phyloP scores from a whole-genome alignment of 2,888 invertebrate species.

The Phrixothrix hirtus region DNA sequence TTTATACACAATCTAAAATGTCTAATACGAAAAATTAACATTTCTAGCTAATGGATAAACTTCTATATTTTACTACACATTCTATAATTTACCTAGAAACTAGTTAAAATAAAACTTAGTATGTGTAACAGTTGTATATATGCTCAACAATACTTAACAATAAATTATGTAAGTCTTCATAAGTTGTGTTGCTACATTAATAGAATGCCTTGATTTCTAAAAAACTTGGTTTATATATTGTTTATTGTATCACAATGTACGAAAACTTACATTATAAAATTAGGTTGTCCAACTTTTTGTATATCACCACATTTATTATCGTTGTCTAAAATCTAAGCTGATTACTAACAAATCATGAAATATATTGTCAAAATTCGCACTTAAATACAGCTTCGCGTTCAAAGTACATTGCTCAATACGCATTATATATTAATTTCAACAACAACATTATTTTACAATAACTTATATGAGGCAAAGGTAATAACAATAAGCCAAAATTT shows the following conservation, averaged over 20 bases:
- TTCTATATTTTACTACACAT: too few relatives aligned
- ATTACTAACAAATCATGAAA: constrained; percentile 10
- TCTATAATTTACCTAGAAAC: too few relatives aligned
- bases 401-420: constrained; percentile 1
- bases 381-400: constrained; percentile 7
- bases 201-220: too few relatives aligned
- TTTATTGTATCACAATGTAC: not conserved
- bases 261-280: constrained; percentile 14
- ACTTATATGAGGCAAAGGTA: not conserved
- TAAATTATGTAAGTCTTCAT: too few relatives aligned
- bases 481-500: constrained; percentile 8
- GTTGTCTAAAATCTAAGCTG: constrained; percentile 25
- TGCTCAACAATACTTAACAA: too few relatives aligned
- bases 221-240: not conserved
- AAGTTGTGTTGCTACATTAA: too few relatives aligned
- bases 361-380: constrained; percentile 28
- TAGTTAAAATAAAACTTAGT: too few relatives aligned
- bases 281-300: constrained; percentile 20
- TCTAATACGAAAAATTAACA: too few relatives aligned
- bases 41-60: too few relatives aligned
- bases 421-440: constrained; percentile 12
- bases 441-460: constrained; percentile 4
- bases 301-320: constrained; percentile 24
- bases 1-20: too few relatives aligned
- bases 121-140: too few relatives aligned